Percentiles rank a stretch among this genome's conserved stretches.
Evolutionary conservation across 2,797 vertebrate species (phyloP).

Genomic region (Sebastes matsubarae): DNA sequence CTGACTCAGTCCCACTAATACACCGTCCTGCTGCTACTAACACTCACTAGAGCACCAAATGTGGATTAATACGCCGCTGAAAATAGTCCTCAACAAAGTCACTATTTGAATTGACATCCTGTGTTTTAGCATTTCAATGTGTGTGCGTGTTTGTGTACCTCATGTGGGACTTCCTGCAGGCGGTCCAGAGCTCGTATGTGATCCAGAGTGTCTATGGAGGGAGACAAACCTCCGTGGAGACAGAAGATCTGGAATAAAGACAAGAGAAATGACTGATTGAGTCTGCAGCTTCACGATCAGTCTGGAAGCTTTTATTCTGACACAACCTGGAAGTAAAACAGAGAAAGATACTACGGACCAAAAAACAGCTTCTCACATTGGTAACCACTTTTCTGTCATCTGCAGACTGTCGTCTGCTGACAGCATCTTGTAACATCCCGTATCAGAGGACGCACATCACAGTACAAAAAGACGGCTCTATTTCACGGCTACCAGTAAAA

Average conservation of each 20-base stretch:
- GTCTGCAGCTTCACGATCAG: not conserved
- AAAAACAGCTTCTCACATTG: not conserved
- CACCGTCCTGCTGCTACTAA: not conserved
- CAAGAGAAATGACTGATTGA: not conserved
- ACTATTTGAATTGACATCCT: not conserved
- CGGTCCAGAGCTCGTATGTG: slow-evolving; percentile 97
- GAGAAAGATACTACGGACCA: not conserved
- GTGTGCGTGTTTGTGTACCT: slow-evolving; percentile 77
- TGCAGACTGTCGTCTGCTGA: not conserved
- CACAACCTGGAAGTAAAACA: not conserved
- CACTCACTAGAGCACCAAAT: too few species aligned
- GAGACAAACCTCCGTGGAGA: slow-evolving; percentile 94
- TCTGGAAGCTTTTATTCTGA: not conserved
- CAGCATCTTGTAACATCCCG: not conserved
- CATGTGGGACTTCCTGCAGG: slow-evolving; percentile 95
- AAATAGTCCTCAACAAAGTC: not conserved
- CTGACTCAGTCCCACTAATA: not conserved
- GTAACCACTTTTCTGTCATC: not conserved
- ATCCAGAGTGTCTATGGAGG: slow-evolving; percentile 97
- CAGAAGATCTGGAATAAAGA: slow-evolving; percentile 89
- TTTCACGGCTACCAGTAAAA: not conserved
- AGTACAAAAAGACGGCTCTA: not conserved
- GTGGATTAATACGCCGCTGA: too few species aligned
- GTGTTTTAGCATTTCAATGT: not conserved
- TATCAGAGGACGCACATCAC: not conserved